These are phyloP conservation scores for Ceriagrion tenellum DNA, from an alignment of 2,888 invertebrate species.

Conservation along the genomic window DNA sequence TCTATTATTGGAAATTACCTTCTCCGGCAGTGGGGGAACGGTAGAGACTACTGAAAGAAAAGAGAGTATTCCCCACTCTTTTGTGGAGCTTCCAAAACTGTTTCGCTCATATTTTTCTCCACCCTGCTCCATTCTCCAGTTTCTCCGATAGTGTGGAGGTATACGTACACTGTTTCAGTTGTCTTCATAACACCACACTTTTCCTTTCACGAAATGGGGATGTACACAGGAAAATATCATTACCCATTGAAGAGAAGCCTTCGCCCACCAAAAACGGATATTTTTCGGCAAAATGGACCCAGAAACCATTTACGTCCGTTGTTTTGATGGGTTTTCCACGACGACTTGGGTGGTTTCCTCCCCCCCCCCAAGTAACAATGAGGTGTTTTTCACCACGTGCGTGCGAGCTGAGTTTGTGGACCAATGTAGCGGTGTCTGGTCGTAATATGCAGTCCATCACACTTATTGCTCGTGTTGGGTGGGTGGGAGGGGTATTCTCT, in stretches of 20 bases:
- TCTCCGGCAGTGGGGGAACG: neutral
- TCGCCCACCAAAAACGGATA: neutral
- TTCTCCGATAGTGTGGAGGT: neutral
- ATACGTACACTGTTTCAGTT: neutral
- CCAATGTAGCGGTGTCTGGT: neutral
- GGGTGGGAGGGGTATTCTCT: neutral
- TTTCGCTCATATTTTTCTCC: conserved; percentile 2
- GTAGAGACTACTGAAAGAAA: neutral
- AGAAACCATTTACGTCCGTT: neutral
- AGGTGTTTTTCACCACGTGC: neutral
- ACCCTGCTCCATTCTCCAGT: neutral
- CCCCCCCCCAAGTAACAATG: neutral
- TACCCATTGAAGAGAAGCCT: neutral
- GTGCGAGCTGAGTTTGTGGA: too few species aligned
- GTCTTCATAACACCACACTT: conserved; percentile 13
- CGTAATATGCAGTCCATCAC: neutral
- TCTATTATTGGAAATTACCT: conserved; percentile 27
- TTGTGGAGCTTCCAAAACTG: neutral
- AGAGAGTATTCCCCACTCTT: neutral
- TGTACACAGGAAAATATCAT: neutral
- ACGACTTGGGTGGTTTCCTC: neutral
- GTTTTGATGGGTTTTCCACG: conserved; percentile 7
- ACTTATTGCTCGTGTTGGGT: neutral
- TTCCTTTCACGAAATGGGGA: neutral
- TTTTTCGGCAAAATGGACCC: neutral